Base-by-base conservation (phyloP, 2,797 vertebrate genomes). In the Neosilurus mollespiculum region DNA sequence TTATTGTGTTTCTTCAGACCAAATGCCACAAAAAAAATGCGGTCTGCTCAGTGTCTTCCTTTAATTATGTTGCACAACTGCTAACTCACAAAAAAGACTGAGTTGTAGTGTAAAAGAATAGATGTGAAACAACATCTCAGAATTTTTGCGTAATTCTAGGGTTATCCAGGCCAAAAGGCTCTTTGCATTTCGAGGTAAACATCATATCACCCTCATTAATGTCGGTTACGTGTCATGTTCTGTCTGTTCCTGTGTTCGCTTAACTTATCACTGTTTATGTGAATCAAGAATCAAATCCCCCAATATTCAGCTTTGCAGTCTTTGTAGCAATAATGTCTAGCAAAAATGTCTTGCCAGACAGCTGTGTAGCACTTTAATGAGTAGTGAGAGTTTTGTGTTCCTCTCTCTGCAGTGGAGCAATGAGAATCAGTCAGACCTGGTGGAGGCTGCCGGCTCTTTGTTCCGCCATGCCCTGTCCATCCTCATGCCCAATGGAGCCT, bases 361-460 rank as follows among this genome's bases (percentile, higher is more conserved):
- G 11, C 24, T 0, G 3, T 61, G 14, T 9, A 70, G 4, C 22
- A 59, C n/a, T 30, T 30, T 30, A 30, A 30, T 30, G 30, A 30
- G 30, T 30, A 30, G 30, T 30, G 30, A 30, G 30, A 30, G 30
- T 62, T 65, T 66, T 78, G 53, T 86, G 18, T 49, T 53, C 16
- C 22, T 37, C 62, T 76, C 53, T 34, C 70, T 70, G 83, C 91
- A 99, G 98, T 99, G 98, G 98, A 99, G 95, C 90, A 97, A 97
- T 49, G 90, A 94, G 73, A 95, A 96, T 93, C 97, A 99, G 90
- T 96, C 96, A 0, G 97, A 99, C 82, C 92, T 99, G 86, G 92
- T 97, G 0, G 95, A 97, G 87, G 93, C 95, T 0, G 97, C 97
- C 0, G 95, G 96, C 66, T 94, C 96, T 64, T 10, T 97, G 86